A percentile compares a stretch with the other conserved stretches of the same genome.
Evolutionary conservation across 2,797 vertebrate species (phyloP).

Genomic region (Falco rusticolus): DNA sequence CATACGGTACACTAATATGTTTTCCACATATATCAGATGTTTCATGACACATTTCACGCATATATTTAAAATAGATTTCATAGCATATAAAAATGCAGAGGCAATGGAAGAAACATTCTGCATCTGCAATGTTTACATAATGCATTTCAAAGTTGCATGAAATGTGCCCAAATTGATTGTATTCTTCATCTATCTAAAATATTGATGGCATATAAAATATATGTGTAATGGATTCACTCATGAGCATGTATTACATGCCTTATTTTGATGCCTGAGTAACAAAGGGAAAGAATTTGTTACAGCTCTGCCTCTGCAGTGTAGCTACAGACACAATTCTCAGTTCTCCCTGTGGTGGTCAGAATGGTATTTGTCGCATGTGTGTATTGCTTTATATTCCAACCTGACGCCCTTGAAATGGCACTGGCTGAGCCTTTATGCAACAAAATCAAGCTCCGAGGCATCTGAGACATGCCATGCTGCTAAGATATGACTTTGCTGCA

Average conservation of each 20-base stretch:
- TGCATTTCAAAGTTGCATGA: not conserved
- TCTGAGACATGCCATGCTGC: not conserved
- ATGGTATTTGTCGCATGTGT: not conserved
- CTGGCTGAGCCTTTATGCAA: not conserved
- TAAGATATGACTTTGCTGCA: not conserved
- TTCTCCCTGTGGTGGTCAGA: not conserved
- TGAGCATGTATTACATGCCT: not conserved
- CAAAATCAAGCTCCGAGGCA: not conserved
- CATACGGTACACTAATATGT: slow-evolving; percentile 39
- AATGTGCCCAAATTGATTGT: not conserved
- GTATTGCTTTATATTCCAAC: not conserved
- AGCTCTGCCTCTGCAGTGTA: not conserved
- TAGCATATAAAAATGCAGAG: not conserved
- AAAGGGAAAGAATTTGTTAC: not conserved
- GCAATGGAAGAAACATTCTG: not conserved
- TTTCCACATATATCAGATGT: slow-evolving; percentile 53
- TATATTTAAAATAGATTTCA: slow-evolving; percentile 21
- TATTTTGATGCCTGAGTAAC: not conserved
- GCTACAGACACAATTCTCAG: not conserved
- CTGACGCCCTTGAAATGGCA: not conserved
- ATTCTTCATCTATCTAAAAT: not conserved
- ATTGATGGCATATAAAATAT: not conserved
- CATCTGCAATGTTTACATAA: not conserved
- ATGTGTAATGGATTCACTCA: not conserved
- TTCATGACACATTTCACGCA: slow-evolving; percentile 26